These are phyloP conservation scores for Falco peregrinus DNA, from an alignment of 2,797 vertebrate genomes.

Conservation along the genomic window DNA sequence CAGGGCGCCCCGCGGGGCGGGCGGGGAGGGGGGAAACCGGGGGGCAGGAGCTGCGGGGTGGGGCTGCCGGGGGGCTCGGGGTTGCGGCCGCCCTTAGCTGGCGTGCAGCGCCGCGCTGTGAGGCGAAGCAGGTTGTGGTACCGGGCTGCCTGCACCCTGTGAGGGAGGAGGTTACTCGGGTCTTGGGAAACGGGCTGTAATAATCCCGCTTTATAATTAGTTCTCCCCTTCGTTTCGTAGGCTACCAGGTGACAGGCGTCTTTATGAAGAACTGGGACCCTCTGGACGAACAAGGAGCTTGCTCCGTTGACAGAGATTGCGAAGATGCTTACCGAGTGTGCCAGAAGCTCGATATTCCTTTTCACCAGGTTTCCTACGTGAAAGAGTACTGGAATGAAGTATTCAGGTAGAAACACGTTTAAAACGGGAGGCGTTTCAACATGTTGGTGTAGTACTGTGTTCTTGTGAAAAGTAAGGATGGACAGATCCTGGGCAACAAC, in stretches of 20 bases:
- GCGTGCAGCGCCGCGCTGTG: rapidly evolving
- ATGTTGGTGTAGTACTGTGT: rapidly evolving
- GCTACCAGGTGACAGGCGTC: constrained; percentile 91
- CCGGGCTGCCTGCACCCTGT: rapidly evolving
- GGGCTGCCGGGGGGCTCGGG: no score
- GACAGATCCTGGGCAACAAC: background rate
- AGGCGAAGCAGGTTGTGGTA: rapidly evolving
- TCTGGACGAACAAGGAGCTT: constrained; percentile 87
- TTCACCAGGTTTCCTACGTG: constrained; percentile 92
- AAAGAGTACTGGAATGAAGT: constrained; percentile 97
- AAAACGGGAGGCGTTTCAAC: background rate
- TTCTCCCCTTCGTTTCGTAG: constrained; percentile 54
- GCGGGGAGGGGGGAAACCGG: no score
- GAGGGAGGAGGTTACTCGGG: rapidly evolving
- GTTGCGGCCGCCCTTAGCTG: no score
- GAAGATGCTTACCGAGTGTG: constrained; percentile 93
- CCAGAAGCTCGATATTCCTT: constrained; percentile 86
- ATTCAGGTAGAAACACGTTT: constrained; percentile 83
- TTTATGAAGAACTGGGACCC: constrained; percentile 98
- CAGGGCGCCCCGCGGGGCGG: no score
- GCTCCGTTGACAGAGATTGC: constrained; percentile 85
- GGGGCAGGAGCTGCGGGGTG: no score
- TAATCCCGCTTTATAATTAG: rapidly evolving
- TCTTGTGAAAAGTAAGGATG: background rate
- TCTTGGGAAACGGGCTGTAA: background rate